These are phyloP conservation scores for Nomada hirtipes DNA, from an alignment of 2,888 invertebrate genomes.

Conservation along the genomic window DNA sequence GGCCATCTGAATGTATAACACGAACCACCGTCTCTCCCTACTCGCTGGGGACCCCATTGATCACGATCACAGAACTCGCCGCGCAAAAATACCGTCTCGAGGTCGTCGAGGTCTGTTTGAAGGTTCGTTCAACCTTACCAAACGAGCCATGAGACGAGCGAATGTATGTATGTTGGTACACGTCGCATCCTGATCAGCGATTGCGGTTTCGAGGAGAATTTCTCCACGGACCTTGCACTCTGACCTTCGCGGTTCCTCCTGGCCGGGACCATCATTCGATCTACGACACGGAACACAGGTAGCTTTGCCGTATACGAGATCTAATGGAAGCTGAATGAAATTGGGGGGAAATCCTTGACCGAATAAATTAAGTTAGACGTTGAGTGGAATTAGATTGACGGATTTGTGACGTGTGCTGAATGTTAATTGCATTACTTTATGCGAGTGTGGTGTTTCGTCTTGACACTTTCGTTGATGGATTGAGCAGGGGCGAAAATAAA, in stretches of 20 bases:
- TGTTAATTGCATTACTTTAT: neutral
- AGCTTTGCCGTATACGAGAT: neutral
- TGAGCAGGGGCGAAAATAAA: too few relatives aligned
- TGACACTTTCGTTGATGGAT: too few relatives aligned
- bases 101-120: constrained; percentile 52
- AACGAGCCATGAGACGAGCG: constrained; percentile 35
- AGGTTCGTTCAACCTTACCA: constrained; percentile 66
- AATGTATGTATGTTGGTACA: neutral
- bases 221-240: constrained; percentile 29
- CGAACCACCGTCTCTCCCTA: neutral
- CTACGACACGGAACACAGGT: neutral
- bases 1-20: neutral
- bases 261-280: neutral
- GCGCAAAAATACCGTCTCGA: constrained; percentile 48
- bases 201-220: constrained; percentile 17
- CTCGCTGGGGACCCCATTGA: constrained; percentile 29
- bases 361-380: neutral
- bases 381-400: neutral
- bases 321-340: neutral
- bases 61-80: constrained; percentile 36
- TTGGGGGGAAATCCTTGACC: neutral
- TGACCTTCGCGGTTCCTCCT: constrained; percentile 13
- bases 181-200: constrained; percentile 12
- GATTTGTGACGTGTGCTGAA: neutral
- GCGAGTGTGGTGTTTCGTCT: too few relatives aligned